Percentiles rank a stretch among this genome's conserved stretches.
Evolutionary conservation across 2,888 invertebrate genomes (phyloP).

Genomic region (Athrips mouffetella): DNA sequence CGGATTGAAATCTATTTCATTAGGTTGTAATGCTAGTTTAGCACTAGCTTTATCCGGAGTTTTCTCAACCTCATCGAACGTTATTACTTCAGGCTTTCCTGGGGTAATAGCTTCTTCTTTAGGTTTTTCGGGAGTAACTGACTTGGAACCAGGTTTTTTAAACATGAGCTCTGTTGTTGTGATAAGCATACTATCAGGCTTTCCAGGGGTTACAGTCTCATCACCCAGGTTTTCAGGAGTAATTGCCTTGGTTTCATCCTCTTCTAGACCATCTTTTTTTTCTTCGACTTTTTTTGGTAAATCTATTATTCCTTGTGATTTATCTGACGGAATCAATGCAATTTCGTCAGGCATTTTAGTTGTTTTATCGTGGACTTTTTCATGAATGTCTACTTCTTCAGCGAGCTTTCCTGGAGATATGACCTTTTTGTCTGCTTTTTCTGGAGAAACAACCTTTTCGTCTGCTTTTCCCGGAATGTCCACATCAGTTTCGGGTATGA

Average conservation of each 20-base stretch:
- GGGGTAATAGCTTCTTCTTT: not conserved
- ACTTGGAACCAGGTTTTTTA: not conserved
- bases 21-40: no score
- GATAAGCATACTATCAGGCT: no score
- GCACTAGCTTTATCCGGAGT: no score
- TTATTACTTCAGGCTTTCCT: no score
- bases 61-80: no score
- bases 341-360: no score
- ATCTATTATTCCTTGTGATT: conserved; percentile 10
- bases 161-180: not conserved
- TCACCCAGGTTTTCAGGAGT: not conserved
- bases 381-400: conserved; percentile 7
- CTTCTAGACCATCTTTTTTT: no score
- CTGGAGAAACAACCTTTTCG: not conserved
- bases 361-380: conserved; percentile 11
- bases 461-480: not conserved
- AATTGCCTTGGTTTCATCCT: no score
- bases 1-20: no score
- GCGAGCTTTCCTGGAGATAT: not conserved
- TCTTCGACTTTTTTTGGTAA: conserved; percentile 15
- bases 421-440: not conserved
- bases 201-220: not conserved
- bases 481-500: no score
- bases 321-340: no score
- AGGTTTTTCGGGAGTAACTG: not conserved